Percentiles rank a stretch among this genome's conserved stretches.
phyloP scores from a whole-genome alignment of 2,797 vertebrate species.

The Pogonophryne albipinna region DNA sequence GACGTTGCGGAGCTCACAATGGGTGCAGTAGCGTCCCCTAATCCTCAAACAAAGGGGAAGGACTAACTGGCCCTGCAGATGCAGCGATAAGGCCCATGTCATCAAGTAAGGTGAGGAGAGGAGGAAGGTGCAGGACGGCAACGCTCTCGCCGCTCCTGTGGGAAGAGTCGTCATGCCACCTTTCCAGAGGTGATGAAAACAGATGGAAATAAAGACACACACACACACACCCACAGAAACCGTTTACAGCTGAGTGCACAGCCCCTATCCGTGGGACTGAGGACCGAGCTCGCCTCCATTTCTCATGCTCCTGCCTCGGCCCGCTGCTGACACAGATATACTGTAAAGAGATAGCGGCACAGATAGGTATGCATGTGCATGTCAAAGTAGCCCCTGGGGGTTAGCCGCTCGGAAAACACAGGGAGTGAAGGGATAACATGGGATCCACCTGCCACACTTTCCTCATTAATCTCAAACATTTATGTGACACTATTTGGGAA shows the following conservation, averaged over 20 bases:
- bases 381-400: slow-evolving; percentile 62
- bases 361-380: slow-evolving; percentile 72
- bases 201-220: slow-evolving; percentile 65
- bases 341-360: slow-evolving; percentile 74
- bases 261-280: slow-evolving; percentile 77
- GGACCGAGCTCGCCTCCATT: slow-evolving; percentile 75
- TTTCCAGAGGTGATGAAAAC: slow-evolving; percentile 77
- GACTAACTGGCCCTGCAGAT: slow-evolving; percentile 61
- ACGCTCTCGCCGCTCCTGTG: slow-evolving; percentile 65
- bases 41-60: slow-evolving; percentile 61
- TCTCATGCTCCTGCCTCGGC: slow-evolving; percentile 76
- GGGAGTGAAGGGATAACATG: slow-evolving; percentile 34
- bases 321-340: slow-evolving; percentile 80
- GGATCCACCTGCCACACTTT: slow-evolving; percentile 41
- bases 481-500: slow-evolving; percentile 49
- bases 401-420: slow-evolving; percentile 53
- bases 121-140: slow-evolving; percentile 55
- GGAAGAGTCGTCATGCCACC: slow-evolving; percentile 75
- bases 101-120: slow-evolving; percentile 56
- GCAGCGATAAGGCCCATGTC: slow-evolving; percentile 69
- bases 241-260: slow-evolving; percentile 71
- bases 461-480: slow-evolving; percentile 54
- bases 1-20: slow-evolving; percentile 24
- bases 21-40: slow-evolving; percentile 40
- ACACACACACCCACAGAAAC: slow-evolving; percentile 32